Evolutionary conservation across 2,888 invertebrate species (phyloP).

Genomic region (Lepidocyrtinus sp.): DNA sequence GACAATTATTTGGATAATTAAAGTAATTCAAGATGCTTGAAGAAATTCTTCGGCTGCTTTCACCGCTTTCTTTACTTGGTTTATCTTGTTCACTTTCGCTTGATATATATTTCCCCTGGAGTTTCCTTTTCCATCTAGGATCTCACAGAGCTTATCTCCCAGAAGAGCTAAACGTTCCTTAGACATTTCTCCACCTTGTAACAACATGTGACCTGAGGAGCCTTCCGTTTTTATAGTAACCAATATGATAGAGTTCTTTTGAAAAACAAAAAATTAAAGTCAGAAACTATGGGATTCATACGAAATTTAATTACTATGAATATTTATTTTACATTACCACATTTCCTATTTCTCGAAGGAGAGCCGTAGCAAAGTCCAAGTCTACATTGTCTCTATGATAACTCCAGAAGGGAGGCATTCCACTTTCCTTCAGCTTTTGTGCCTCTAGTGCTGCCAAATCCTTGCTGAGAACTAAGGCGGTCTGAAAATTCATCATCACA

Average conservation of each 20-base stretch:
- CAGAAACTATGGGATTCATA: not conserved
- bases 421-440: conserved; percentile 74
- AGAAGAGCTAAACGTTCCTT: conserved; percentile 35
- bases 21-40: conserved; percentile 72
- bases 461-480: conserved; percentile 78
- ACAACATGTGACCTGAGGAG: conserved; percentile 57
- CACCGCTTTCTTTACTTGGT: conserved; percentile 78
- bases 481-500: conserved; percentile 73
- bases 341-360: conserved; percentile 79
- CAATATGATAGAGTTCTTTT: conserved; percentile 55
- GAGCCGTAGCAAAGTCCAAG: conserved; percentile 81
- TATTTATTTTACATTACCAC: conserved; percentile 71
- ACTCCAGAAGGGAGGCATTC: conserved; percentile 36
- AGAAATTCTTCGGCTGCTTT: conserved; percentile 74
- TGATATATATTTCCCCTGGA: conserved; percentile 82
- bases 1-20: not conserved
- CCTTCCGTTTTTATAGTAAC: conserved; percentile 65
- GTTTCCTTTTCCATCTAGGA: conserved; percentile 84
- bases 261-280: not conserved
- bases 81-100: conserved; percentile 82
- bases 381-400: conserved; percentile 80
- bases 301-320: conserved; percentile 8
- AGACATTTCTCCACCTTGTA: conserved; percentile 52
- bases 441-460: conserved; percentile 83
- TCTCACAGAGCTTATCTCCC: conserved; percentile 77